Evolutionary conservation across 2,888 invertebrate species (phyloP), one percentile per base, ranked within the genome.

Genomic region (Drosophila histrio): DNA sequence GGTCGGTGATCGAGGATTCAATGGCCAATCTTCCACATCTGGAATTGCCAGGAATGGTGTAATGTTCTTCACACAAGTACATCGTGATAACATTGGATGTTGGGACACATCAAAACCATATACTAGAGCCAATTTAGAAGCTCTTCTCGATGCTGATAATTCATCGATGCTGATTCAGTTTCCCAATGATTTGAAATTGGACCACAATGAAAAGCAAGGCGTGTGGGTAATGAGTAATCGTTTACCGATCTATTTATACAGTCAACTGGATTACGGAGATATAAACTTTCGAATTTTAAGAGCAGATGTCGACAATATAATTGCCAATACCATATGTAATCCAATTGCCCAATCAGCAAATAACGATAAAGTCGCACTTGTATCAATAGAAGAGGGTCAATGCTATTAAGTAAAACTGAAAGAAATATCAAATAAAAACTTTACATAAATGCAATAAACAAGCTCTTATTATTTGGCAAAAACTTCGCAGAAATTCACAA

Each of bases 181-280:
- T 88, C 96, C 97, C 0, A 97, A 97, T 83, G 97, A 97, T 87
- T 91, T 97, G 39, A 95, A 95, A 90, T 93, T 96, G 8, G 96
- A 97, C 83, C 93, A 94, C 62, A 95, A 95, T 34, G 41, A 62
- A 3, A 57, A 72, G 13, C 95, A 96, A 84, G 95, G 93, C 57
- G 92, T 96, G 7, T 97, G 96, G 96, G 93, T 96, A 3, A 93
- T 97, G 76, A 94, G 95, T 2, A 96, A 97, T 90, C 93, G 93
- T 21, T 90, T 97, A 64, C 96, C 96, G 1, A 93, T 95, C 91
- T 96, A 94, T 90, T 93, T 96, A 50, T 95, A 94, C 50, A 93
- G 93, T 0, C 92, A 93, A 6, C 90, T 96, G 46, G 93, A 96
- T 79, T 92, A 92, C 15, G 92, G 93, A 32, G 94, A 95, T 49